phyloP scores from a whole-genome alignment of 2,113 vertebrate genomes.

The Macrotis lagotis region DNA sequence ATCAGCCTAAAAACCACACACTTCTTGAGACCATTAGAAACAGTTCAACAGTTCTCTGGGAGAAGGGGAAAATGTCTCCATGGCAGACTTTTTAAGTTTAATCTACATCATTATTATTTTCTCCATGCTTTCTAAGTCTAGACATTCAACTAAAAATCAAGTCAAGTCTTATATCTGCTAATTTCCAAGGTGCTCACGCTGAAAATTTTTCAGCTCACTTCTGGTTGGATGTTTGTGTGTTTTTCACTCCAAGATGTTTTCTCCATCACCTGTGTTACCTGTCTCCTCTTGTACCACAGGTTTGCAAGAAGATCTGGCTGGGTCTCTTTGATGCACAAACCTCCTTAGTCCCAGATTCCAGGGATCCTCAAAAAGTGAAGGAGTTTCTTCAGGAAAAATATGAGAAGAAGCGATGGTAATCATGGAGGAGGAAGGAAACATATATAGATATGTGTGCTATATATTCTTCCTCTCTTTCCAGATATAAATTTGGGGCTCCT shows the following conservation, averaged over 20 bases:
- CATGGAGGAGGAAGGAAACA: background rate
- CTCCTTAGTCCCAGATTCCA: constrained; percentile 88
- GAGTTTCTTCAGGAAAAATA: constrained; percentile 96
- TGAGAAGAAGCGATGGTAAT: constrained; percentile 94
- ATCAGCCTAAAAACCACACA: constrained; percentile 24
- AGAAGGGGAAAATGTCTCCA: background rate
- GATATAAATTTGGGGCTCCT: constrained; percentile 8
- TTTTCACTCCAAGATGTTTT: background rate
- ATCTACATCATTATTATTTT: background rate
- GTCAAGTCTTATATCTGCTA: background rate
- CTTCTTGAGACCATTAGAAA: background rate
- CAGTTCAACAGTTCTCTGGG: background rate
- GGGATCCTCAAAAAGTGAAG: constrained; percentile 93
- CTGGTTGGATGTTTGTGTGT: background rate
- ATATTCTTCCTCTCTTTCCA: background rate
- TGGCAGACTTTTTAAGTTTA: background rate
- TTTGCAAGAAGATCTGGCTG: constrained; percentile 92
- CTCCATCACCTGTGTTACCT: constrained; percentile 22
- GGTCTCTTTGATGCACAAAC: constrained; percentile 90
- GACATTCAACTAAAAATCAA: background rate
- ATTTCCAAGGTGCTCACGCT: background rate
- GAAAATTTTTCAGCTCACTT: background rate
- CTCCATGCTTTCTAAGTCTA: background rate
- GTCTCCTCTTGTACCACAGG: constrained; percentile 75
- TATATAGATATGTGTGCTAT: background rate